Evolutionary conservation across 2,113 vertebrate genomes (phyloP).

Genomic region (Tachuris rubrigastra): DNA sequence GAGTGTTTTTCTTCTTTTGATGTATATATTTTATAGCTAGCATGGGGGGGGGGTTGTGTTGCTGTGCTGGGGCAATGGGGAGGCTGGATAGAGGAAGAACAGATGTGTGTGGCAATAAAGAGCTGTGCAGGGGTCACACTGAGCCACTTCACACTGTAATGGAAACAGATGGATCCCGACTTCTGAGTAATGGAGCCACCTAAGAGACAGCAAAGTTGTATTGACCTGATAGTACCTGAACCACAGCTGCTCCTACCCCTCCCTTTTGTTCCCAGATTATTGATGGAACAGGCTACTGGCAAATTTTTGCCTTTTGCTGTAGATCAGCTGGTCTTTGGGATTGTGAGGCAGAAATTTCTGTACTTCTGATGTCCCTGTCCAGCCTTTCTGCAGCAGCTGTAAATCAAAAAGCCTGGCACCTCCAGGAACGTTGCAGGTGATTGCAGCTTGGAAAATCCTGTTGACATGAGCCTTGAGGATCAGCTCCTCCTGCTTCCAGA

Average conservation of each 20-base stretch:
- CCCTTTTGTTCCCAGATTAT: accelerated
- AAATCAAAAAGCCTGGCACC: not conserved
- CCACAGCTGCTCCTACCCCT: not conserved
- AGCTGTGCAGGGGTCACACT: not conserved
- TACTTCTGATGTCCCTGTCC: not conserved
- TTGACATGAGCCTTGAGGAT: not conserved
- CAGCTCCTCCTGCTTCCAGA: not conserved
- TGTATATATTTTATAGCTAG: not conserved
- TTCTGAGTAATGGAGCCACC: not conserved
- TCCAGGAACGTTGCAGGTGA: not conserved
- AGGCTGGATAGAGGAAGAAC: not conserved
- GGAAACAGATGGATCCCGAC: slow-evolving; percentile 16
- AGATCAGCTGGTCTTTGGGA: not conserved
- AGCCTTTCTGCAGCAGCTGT: not conserved
- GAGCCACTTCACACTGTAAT: not conserved
- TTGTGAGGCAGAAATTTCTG: not conserved
- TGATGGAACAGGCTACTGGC: not conserved
- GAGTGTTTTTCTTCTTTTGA: not conserved
- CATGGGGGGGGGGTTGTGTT: accelerated
- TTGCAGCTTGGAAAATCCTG: not conserved
- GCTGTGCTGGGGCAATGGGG: not conserved
- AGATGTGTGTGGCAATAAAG: not conserved
- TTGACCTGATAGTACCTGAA: not conserved
- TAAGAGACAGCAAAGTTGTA: not conserved
- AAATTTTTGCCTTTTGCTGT: not conserved